Evolutionary conservation across 2,888 invertebrate genomes (phyloP), one percentile per base, ranked within the genome.

Genomic region (Ennomos quercinarius): DNA sequence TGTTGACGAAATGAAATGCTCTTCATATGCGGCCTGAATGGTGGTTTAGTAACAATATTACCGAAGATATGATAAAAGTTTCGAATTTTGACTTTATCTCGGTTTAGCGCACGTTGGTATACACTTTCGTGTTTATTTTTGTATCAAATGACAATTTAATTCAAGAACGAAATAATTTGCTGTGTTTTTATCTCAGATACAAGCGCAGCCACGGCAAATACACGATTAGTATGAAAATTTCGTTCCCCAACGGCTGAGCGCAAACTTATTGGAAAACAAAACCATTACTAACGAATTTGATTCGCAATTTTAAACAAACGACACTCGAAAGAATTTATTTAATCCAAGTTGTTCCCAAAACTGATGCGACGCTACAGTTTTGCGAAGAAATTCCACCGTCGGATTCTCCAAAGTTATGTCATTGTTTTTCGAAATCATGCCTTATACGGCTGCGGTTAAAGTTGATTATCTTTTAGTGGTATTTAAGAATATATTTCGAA

Each of bases 311-410:
- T 69, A 75, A 80, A 79, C 76, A 82, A 87, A 84, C 78, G 74
- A 70, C 76, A 71, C 74, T 73, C 70, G 70, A 77, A 83, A 79
- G 77, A 84, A 85, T 87, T 84, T 85, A 84, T 84, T 87, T 85
- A 89, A 88, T 88, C 84, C 82, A 77, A 81, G 78, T 82, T 81
- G 74, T 85, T 82, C 80, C 81, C 74, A 85, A 88, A 89, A 85
- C 86, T 83, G 83, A 83, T 84, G 84, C 79, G 76, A 80, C 81
- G 77, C 74, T 81, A 84, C 84, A 83, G 84, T 86, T 87, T 87
- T 71, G 80, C 76, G 71, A 86, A 87, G 83, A 87, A 84, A 87
- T 86, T 87, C 79, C 73, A 70, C 73, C 77, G 44, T 81, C 72
- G 76, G 83, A 75, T 74, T 80, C 71, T 67, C 64, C 69, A 64